Percentiles rank a stretch among this genome's conserved stretches.
These are phyloP conservation scores for Nudaria mundana DNA, from an alignment of 2,888 invertebrate species.

Conservation along the genomic window DNA sequence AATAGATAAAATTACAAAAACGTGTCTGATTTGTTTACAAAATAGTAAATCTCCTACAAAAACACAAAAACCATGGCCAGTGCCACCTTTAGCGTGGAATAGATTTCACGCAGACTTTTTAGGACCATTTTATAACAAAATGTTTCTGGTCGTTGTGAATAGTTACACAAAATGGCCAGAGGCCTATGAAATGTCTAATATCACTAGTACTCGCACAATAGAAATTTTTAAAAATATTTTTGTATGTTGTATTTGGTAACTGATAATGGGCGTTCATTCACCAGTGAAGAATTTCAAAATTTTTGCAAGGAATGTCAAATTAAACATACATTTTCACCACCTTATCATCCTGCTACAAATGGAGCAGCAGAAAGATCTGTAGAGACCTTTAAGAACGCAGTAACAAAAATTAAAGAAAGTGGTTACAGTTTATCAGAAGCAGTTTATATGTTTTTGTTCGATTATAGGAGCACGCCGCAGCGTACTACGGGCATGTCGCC, in stretches of 20 bases:
- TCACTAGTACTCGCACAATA: neutral
- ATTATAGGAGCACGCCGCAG: slow-evolving; percentile 4
- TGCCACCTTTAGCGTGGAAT: slow-evolving; percentile 7
- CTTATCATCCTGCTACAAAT: slow-evolving; percentile 4
- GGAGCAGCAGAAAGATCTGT: slow-evolving; percentile 11
- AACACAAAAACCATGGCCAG: neutral
- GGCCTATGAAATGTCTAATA: slow-evolving; percentile 3
- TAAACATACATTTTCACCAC: neutral
- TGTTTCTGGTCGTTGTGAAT: no score
- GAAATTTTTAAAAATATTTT: neutral
- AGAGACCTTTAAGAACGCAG: neutral
- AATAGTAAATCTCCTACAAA: neutral
- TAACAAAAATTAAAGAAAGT: no score
- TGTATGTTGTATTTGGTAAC: neutral
- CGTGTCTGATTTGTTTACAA: slow-evolving; percentile 7
- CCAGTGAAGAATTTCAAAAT: neutral
- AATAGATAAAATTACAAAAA: slow-evolving; percentile 6
- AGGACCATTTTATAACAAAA: neutral
- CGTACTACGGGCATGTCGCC: slow-evolving; percentile 11
- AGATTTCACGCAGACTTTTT: slow-evolving; percentile 4
- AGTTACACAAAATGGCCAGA: slow-evolving; percentile 3
- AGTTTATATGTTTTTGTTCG: slow-evolving; percentile 9
- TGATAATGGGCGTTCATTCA: neutral
- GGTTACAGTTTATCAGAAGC: slow-evolving; percentile 3
- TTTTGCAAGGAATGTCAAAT: neutral